Conservation (phyloP, 2,888 invertebrate species). For the Macrophya alboannulata region DNA sequence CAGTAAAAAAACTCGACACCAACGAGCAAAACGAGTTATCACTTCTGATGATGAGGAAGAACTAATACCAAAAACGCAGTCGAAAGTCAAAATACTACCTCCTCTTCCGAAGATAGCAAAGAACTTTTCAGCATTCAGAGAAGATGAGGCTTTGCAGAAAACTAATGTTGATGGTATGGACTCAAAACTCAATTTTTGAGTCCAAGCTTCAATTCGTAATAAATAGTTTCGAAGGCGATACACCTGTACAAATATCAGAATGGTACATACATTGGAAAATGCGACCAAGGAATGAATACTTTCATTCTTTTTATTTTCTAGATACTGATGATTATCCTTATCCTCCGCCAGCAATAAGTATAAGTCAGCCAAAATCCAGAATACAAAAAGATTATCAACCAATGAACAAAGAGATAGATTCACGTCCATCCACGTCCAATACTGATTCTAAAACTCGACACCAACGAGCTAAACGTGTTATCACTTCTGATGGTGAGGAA, state of each 20-base stretch:
- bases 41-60: constrained; percentile 17
- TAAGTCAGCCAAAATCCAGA: background rate
- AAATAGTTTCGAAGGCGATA: background rate
- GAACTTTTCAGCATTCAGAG: background rate
- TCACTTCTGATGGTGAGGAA: constrained; percentile 15
- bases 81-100: background rate
- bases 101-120: constrained; percentile 20
- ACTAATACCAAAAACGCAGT: background rate
- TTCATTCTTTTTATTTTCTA: background rate
- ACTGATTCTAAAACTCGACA: background rate
- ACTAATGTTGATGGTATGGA: constrained; percentile 5
- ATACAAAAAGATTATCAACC: background rate
- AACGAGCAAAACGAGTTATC: constrained; percentile 11
- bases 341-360: background rate
- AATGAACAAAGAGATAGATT: background rate
- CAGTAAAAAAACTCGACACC: constrained; percentile 26
- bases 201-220: background rate
- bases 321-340: constrained; percentile 11
- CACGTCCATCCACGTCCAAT: background rate
- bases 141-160: background rate
- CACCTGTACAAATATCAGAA: too few species aligned
- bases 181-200: background rate
- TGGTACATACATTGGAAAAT: background rate
- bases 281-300: background rate
- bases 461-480: background rate